Percentiles rank a stretch among this genome's conserved stretches.
Evolutionary conservation across 1,140 invertebrate species (phyloP).

Genomic region (Pygmarrhopalites habei): DNA sequence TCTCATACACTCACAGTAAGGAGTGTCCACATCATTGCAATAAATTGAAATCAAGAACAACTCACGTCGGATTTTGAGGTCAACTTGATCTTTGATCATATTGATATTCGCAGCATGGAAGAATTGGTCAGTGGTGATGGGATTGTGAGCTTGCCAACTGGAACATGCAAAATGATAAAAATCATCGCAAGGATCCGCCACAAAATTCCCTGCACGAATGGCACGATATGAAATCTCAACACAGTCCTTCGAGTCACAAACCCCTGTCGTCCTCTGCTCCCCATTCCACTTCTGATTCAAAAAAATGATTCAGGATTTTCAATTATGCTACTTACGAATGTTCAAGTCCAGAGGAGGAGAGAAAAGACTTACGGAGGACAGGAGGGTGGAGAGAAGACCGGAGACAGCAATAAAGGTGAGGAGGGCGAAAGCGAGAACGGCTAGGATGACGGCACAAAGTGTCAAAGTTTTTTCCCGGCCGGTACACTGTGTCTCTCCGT

Average conservation of each 20-base stretch:
- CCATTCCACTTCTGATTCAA: background rate
- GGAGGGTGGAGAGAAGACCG: conserved; percentile 20
- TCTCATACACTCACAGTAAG: too few species aligned
- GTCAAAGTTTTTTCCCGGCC: conserved; percentile 25
- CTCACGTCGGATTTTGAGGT: conserved; percentile 27
- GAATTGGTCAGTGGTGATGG: conserved; percentile 25
- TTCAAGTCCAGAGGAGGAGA: background rate
- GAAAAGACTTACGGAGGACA: conserved; percentile 23
- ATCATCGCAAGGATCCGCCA: conserved; percentile 29
- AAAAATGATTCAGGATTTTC: background rate
- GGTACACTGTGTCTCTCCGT: background rate
- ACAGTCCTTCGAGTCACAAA: conserved; percentile 32
- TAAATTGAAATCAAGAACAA: too few species aligned
- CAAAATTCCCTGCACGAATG: conserved; percentile 27
- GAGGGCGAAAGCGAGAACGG: conserved; percentile 27
- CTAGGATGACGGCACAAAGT: conserved; percentile 19
- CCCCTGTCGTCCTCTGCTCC: background rate
- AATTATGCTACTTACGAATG: background rate
- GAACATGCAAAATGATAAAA: conserved; percentile 34
- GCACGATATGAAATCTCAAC: conserved; percentile 32
- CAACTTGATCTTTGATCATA: conserved; percentile 28
- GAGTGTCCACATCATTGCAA: too few species aligned
- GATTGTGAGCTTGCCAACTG: conserved; percentile 31
- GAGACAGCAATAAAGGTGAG: conserved; percentile 25
- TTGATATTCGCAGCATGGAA: conserved; percentile 33